Base-by-base conservation (phyloP, 2,888 invertebrate species). In the Drosophila lacicola region DNA sequence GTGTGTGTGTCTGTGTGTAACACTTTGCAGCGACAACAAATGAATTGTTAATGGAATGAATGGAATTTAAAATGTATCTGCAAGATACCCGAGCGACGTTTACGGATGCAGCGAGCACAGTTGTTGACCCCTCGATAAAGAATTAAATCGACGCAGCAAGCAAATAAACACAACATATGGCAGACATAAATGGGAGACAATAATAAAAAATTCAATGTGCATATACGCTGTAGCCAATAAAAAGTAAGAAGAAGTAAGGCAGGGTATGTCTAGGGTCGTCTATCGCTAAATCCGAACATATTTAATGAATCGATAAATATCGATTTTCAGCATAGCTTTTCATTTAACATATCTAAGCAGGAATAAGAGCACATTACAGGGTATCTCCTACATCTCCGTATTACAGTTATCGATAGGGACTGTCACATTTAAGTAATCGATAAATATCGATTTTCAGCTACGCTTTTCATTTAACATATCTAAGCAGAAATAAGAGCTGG, bases 151-250 rank as follows among this genome's bases (percentile, higher is more conserved):
- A 49, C 44, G 29, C 50, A 62, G 46, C 49, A 17, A 45, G n/a
- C 39, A 11, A 55, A 74, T 67, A 69, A 67, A 67, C 74, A 75
- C n/a, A 75, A 72, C 84, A 90, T 86, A 83, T 88, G 90, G 90
- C 87, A 69, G 62, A 74, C 84, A 86, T 82, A 75, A 82, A 88
- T 86, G 77, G 57, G 53, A 67, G 58, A 68, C 66, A 78, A 67
- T 67, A 74, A 80, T 82, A 74, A 63, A 53, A 62, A 80, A 46
- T 57, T 14, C 42, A 39, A 34, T 29, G 29, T 29, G 8, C 4
- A 17, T 45, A 44, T 55, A 44, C 54, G 34, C 54, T 55, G 2
- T 17, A 39, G 14, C 4, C 11, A n/a, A 51, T 29, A 2, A 1
- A 39, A 51, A 39, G 13, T 1, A 8, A 11, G 36, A 25, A 11